Percentiles rank a stretch among this genome's conserved stretches.
These are phyloP conservation scores for Sitodiplosis mosellana DNA, from an alignment of 1,140 invertebrate genomes.

Conservation along the genomic window DNA sequence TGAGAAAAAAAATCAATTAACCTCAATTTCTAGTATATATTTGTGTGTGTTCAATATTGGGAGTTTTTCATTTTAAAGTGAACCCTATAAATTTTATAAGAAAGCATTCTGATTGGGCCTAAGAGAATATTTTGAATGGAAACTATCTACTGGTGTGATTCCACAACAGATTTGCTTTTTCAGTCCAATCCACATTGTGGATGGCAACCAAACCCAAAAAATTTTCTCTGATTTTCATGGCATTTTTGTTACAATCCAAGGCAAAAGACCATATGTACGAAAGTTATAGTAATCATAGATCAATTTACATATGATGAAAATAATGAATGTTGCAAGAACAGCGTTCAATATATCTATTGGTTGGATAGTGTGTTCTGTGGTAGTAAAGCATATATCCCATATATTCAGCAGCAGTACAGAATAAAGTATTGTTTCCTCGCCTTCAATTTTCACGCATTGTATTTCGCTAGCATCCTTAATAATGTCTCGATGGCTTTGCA, in stretches of 20 bases:
- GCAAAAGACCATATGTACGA: slow-evolving; percentile 55
- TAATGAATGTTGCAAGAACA: slow-evolving; percentile 41
- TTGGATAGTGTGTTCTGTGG: slow-evolving; percentile 29
- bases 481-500: slow-evolving; percentile 48
- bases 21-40: too few species aligned
- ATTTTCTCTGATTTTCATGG: slow-evolving; percentile 25
- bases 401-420: slow-evolving; percentile 48
- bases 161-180: too few species aligned
- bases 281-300: slow-evolving; percentile 64
- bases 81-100: too few species aligned
- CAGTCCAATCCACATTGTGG: too few species aligned
- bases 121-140: too few species aligned
- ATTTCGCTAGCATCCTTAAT: slow-evolving; percentile 35
- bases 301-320: slow-evolving; percentile 51
- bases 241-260: slow-evolving; percentile 59
- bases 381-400: slow-evolving; percentile 41
- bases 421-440: slow-evolving; percentile 20
- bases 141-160: too few species aligned
- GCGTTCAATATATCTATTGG: slow-evolving; percentile 54
- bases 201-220: too few species aligned
- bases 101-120: too few species aligned
- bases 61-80: too few species aligned
- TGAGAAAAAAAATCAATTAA: too few species aligned
- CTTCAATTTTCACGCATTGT: slow-evolving; percentile 17
- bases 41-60: too few species aligned